Evolutionary conservation across 2,113 vertebrate genomes (phyloP).

Genomic region (Xerus inauris): DNA sequence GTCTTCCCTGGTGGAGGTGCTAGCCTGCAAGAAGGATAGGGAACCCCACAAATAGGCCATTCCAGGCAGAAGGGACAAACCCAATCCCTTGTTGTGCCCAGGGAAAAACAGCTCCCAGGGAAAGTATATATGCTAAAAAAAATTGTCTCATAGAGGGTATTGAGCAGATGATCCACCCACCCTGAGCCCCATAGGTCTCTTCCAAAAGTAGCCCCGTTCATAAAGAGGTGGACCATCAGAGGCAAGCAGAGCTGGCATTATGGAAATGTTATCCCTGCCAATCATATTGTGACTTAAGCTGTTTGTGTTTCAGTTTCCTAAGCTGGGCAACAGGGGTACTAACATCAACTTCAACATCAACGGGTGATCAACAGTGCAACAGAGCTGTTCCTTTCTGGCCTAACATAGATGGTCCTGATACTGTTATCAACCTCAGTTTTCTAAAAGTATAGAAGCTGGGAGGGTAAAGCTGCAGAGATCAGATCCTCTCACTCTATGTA

Average conservation of each 20-base stretch:
- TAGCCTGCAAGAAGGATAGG: too few relatives aligned
- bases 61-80: neutral
- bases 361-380: neutral
- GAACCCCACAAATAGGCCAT: neutral
- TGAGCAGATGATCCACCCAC: too few relatives aligned
- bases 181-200: neutral
- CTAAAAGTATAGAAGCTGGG: neutral
- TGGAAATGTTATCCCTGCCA: too few relatives aligned
- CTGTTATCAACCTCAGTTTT: too few relatives aligned
- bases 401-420: neutral
- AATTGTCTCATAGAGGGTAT: too few relatives aligned
- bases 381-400: neutral
- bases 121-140: neutral
- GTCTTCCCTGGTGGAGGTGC: rapidly evolving
- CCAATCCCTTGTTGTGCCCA: neutral
- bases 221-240: neutral
- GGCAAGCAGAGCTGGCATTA: neutral
- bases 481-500: too few relatives aligned
- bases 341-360: neutral
- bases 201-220: neutral
- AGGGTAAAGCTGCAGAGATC: neutral
- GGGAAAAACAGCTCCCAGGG: neutral
- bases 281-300: too few relatives aligned
- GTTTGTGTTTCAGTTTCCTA: neutral
- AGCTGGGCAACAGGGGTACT: neutral